Conservation (phyloP, 2,888 invertebrate genomes). For the Cantharis rufa region DNA sequence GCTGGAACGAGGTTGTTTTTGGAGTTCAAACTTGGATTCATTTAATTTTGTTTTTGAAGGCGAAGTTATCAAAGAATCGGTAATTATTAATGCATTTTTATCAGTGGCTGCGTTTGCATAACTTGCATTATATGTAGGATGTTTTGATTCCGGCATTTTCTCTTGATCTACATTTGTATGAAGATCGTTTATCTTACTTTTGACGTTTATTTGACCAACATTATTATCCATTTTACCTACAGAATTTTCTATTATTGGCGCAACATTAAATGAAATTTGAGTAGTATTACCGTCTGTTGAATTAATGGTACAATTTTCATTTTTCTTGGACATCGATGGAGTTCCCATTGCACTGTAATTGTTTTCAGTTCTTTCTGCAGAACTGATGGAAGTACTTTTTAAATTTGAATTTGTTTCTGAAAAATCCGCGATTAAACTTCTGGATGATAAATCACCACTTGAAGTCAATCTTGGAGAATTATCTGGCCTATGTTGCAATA, state of each 20-base stretch:
- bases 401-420: conserved; percentile 47
- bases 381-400: conserved; percentile 48
- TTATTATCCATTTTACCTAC: conserved; percentile 55
- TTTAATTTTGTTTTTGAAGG: background rate
- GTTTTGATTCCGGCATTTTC: conserved; percentile 8
- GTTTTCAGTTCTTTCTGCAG: conserved; percentile 51
- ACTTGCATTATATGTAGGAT: background rate
- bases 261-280: conserved; percentile 55
- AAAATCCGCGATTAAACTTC: conserved; percentile 50
- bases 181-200: background rate
- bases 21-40: background rate
- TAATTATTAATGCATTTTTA: background rate
- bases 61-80: background rate
- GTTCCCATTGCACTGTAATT: conserved; percentile 38
- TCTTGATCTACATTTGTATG: background rate
- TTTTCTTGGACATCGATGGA: conserved; percentile 57
- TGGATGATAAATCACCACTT: conserved; percentile 14
- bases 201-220: background rate
- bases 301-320: conserved; percentile 61
- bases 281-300: conserved; percentile 58
- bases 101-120: background rate
- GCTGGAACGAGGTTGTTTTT: background rate
- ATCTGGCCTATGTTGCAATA: conserved; percentile 4
- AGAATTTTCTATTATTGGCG: conserved; percentile 59
- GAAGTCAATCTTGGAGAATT: conserved; percentile 33